A percentile compares a stretch with the other conserved stretches of the same genome.
These are phyloP conservation scores for Lagocephalus sceleratus DNA, from an alignment of 2,797 vertebrate genomes.

Conservation along the genomic window DNA sequence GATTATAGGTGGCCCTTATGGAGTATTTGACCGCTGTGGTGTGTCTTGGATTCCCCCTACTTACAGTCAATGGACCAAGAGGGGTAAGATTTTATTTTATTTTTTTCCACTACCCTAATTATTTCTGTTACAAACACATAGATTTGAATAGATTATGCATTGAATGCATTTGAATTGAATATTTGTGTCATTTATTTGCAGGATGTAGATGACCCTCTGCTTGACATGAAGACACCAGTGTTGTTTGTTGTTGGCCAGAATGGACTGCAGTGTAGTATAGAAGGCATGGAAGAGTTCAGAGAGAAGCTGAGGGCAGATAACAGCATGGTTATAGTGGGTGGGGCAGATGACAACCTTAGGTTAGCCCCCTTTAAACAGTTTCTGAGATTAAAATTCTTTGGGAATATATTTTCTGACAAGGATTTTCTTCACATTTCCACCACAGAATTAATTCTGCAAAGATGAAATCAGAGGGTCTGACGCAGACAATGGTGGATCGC, in stretches of 20 bases:
- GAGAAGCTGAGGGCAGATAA: slow-evolving; percentile 95
- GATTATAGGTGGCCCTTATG: slow-evolving; percentile 90
- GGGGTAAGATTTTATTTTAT: slow-evolving; percentile 75
- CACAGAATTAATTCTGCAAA: slow-evolving; percentile 92
- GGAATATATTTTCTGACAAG: not conserved
- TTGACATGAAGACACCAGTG: slow-evolving; percentile 98
- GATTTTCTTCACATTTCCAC: not conserved
- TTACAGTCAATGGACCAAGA: slow-evolving; percentile 89
- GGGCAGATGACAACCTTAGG: slow-evolving; percentile 95
- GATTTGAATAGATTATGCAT: too few relatives aligned
- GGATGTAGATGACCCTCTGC: slow-evolving; percentile 94
- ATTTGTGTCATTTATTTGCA: slow-evolving; percentile 44
- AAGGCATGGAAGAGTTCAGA: slow-evolving; percentile 96
- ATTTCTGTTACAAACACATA: not conserved
- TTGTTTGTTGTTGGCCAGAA: slow-evolving; percentile 96
- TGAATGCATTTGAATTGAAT: too few relatives aligned
- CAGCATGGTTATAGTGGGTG: slow-evolving; percentile 96
- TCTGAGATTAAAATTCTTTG: too few relatives aligned
- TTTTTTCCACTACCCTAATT: not conserved
- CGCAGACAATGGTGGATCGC: slow-evolving; percentile 97
- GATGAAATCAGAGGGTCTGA: slow-evolving; percentile 92
- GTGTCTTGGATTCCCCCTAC: slow-evolving; percentile 93
- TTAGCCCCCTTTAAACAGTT: slow-evolving; percentile 48
- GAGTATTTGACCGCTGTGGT: slow-evolving; percentile 93
- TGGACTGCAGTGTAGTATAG: slow-evolving; percentile 87